Percentiles rank a stretch among this genome's conserved stretches.
phyloP scores from a whole-genome alignment of 2,113 vertebrate genomes.

The Alethe diademata region DNA sequence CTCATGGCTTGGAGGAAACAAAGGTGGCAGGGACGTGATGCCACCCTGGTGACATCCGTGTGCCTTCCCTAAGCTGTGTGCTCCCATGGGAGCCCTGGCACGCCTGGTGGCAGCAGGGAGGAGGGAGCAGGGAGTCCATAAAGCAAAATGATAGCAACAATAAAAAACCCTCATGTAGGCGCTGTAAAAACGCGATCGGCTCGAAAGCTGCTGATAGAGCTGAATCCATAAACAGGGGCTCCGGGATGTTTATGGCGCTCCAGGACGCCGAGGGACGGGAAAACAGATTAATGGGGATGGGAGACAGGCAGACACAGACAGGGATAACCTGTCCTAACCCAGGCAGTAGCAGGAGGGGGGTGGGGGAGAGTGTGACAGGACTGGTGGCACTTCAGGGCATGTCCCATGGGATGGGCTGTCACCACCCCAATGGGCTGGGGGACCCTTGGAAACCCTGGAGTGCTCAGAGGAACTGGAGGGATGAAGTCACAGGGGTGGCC shows the following conservation, averaged over 20 bases:
- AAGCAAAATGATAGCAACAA: slow-evolving; percentile 73
- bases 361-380: fast-evolving
- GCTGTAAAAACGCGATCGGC: slow-evolving; percentile 59
- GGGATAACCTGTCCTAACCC: fast-evolving
- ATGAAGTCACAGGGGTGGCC: fast-evolving
- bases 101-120: neutral
- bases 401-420: neutral
- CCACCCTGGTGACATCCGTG: neutral
- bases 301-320: neutral
- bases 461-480: neutral
- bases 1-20: fast-evolving
- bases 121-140: slow-evolving; percentile 57
- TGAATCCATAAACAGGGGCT: slow-evolving; percentile 71
- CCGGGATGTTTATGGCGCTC: slow-evolving; percentile 52
- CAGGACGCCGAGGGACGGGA: neutral
- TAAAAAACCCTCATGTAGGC: slow-evolving; percentile 71
- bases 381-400: fast-evolving
- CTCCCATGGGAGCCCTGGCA: fast-evolving
- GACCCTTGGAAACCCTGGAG: neutral
- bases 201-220: slow-evolving; percentile 78
- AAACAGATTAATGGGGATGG: slow-evolving; percentile 50
- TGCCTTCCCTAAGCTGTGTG: neutral
- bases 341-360: neutral
- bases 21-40: neutral
- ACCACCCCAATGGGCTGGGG: fast-evolving